Base-by-base conservation (phyloP, 2,888 invertebrate species). In the Aproaerema taeniolella region DNA sequence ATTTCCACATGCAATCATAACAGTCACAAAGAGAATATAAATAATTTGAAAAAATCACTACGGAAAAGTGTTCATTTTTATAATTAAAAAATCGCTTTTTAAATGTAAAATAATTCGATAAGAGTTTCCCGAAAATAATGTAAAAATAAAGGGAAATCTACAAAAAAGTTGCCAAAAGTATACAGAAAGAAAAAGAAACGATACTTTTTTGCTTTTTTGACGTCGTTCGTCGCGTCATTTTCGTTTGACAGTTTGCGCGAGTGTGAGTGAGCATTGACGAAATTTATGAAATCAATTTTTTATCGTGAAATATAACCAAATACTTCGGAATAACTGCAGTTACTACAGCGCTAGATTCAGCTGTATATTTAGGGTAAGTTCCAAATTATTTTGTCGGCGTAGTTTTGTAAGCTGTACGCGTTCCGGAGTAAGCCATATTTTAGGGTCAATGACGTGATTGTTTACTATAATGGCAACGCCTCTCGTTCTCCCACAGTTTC, bases 401-500 rank as follows among this genome's bases (percentile, higher is more conserved):
- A 26, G 39, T 38, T 40, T 31, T 13, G 35, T 38, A 25, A 17
- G 32, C 29, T 10, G 39, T 13, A 29, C 26, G 10, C 10, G 46
- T 51, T 50, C 49, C 43, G 41, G 42, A 41, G 33, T 48, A 43
- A 35, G 38, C 42, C 44, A 43, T 67, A 63, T 70, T 64, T 30
- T 66, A 63, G 68, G 70, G 73, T 71, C 67, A 79, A 71, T 87
- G 86, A 86, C 87, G 83, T 81, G 82, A 83, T 82, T 86, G 86
- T 87, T 86, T 86, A 86, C 80, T 76, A 83, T 69, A 73, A 81
- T 74, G 87, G 82, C 85, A 87, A 87, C 88, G 88, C 88, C 88
- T 88, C 79, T 72, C 60, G 60, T 59, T 72, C 75, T 85, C 79
- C 66, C 83, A 81, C 81, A 83, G 81, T 83, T 82, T 83, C 81